Evolutionary conservation across 2,888 invertebrate species (phyloP), one percentile per base, ranked within the genome.

Genomic region (Coronaproctus castanopsis): DNA sequence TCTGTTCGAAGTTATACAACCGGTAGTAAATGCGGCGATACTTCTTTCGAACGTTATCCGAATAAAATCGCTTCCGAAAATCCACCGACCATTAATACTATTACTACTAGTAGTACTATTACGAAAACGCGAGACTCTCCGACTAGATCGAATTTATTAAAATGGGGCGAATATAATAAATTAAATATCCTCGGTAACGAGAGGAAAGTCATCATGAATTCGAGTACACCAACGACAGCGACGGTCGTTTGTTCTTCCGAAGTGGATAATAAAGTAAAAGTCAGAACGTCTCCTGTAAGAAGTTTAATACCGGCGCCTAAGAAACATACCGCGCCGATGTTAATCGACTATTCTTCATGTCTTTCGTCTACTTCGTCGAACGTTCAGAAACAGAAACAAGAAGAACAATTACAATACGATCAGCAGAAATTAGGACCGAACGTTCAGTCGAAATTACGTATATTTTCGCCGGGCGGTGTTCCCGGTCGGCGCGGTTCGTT

Each of bases 221-320:
- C 62, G 19, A 58, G 52, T 36, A 55, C 48, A 19, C n/a, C n/a
- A n/a, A n/a, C n/a, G n/a, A n/a, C n/a, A n/a, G n/a, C n/a, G n/a
- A n/a, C n/a, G n/a, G n/a, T n/a, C n/a, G n/a, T n/a, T n/a, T n/a
- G n/a, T n/a, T 55, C 55, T 8, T 57, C 57, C 18, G 62, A 62
- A 22, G 54, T 20, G 21, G 18, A 21, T 10, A 20, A 57, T 20
- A 5, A 58, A n/a, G 24, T 23, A 10, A 59, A 59, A 57, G 49
- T 53, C 2, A 24, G 61, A 3, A 52, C 51, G 22, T 61, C 61
- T 21, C 61, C 61, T 3, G 64, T 63, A 24, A 59, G 66, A 24
- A 68, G 68, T 51, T 64, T 67, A 50, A 65, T 69, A 21, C 68
- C 68, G n/a, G 73, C 76, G 8, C 76, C 78, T 8, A 68, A 77